Conservation (phyloP, 1,140 invertebrate genomes). For the Akabosia matsudoensis region DNA sequence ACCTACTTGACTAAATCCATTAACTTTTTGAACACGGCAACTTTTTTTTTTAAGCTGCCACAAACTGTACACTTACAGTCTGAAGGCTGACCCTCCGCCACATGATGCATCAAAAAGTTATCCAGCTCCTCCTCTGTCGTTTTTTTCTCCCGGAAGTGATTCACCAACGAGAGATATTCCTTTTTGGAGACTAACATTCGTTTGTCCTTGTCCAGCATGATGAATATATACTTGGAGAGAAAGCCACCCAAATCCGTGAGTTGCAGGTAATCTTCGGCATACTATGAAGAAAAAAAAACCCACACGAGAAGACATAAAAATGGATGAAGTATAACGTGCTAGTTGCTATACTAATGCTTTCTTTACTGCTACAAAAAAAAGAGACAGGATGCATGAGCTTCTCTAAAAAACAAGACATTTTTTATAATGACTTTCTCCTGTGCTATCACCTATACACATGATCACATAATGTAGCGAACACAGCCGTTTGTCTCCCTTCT, state of each 20-base stretch:
- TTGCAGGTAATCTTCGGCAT: neutral
- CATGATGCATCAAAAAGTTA: neutral
- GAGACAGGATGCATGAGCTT: too few species aligned
- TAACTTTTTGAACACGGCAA: too few species aligned
- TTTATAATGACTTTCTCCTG: neutral
- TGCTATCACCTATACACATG: neutral
- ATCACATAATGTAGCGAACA: neutral
- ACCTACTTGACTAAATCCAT: too few species aligned
- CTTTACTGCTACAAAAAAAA: too few species aligned
- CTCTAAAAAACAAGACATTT: neutral
- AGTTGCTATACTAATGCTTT: too few species aligned
- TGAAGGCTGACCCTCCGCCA: neutral
- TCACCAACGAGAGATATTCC: slow-evolving; percentile 1
- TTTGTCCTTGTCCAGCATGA: slow-evolving; percentile 16
- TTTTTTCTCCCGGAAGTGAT: neutral
- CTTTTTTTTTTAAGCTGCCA: neutral
- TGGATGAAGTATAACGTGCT: too few species aligned
- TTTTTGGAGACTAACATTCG: neutral
- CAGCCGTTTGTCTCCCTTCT: neutral
- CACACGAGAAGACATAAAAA: neutral
- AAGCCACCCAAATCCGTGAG: slow-evolving; percentile 10
- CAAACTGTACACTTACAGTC: neutral
- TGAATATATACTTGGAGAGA: slow-evolving; percentile 8
- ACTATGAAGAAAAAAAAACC: neutral
- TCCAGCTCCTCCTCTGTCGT: slow-evolving; percentile 9